Conservation (phyloP, 2,888 invertebrate genomes). For the Salpingus planirostris region DNA sequence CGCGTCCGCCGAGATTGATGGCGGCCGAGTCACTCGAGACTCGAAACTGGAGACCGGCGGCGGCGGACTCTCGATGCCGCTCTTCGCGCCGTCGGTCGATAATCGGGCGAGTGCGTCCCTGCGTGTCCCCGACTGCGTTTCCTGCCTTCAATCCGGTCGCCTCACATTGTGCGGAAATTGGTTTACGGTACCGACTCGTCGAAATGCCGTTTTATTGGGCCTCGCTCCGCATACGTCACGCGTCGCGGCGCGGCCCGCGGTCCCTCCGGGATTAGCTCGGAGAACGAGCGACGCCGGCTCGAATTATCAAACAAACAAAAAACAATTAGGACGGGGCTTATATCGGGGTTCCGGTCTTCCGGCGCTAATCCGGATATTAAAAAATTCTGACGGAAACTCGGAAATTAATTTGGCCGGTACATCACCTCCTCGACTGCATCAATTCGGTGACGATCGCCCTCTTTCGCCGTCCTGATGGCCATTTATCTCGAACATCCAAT, state of each 20-base stretch:
- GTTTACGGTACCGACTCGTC: conserved; percentile 23
- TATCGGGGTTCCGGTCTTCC: background rate
- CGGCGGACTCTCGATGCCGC: conserved; percentile 12
- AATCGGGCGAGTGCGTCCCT: conserved; percentile 17
- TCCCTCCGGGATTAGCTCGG: too few species aligned
- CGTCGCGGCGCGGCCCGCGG: conserved; percentile 3
- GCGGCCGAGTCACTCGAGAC: too few species aligned
- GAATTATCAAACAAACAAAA: too few species aligned
- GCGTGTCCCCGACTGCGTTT: conserved; percentile 16
- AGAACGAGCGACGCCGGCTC: too few species aligned
- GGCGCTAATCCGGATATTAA: conserved; percentile 1
- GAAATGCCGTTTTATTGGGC: conserved; percentile 23
- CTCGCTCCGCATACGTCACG: conserved; percentile 20
- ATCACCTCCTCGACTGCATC: too few species aligned
- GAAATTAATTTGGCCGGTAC: background rate
- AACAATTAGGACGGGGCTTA: too few species aligned
- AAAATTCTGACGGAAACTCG: background rate
- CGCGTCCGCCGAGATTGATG: too few species aligned
- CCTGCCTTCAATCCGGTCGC: conserved; percentile 23
- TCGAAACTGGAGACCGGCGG: too few species aligned
- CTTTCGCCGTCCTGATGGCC: too few species aligned
- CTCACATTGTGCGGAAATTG: conserved; percentile 24
- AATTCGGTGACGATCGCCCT: too few species aligned
- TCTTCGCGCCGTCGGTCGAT: conserved; percentile 16
- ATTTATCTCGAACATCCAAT: conserved; percentile 10